Evolutionary conservation across 2,888 invertebrate genomes (phyloP).

Genomic region (Megalurothrips usitatus): DNA sequence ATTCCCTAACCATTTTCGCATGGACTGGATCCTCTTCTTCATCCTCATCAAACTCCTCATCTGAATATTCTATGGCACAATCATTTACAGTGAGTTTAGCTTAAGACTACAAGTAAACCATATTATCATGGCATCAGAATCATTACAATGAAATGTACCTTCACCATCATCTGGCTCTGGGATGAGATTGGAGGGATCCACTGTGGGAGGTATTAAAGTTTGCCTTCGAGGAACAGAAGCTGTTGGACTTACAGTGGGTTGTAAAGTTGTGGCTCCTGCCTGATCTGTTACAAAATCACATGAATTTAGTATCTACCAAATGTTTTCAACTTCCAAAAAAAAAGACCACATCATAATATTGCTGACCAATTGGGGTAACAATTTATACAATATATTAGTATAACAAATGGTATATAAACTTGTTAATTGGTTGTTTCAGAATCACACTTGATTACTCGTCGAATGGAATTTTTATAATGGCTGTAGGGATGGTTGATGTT

Average conservation of each 20-base stretch:
- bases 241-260: background rate
- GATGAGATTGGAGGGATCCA: constrained; percentile 40
- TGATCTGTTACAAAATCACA: background rate
- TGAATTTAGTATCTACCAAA: background rate
- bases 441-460: no score
- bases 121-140: background rate
- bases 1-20: background rate
- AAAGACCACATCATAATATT: background rate
- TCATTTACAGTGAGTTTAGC: background rate
- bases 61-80: constrained; percentile 35
- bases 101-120: background rate
- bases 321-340: background rate
- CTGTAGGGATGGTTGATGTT: no score
- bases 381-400: no score
- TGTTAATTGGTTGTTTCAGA: no score
- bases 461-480: no score
- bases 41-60: constrained; percentile 50
- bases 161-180: constrained; percentile 48
- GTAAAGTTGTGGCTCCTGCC: constrained; percentile 8
- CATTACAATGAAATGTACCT: constrained; percentile 28
- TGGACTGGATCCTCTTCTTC: constrained; percentile 40
- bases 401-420: no score
- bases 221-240: background rate
- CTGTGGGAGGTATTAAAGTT: background rate
- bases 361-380: no score